These are phyloP conservation scores for Macrobrachium nipponense DNA, from an alignment of 1,140 invertebrate species.

Conservation along the genomic window DNA sequence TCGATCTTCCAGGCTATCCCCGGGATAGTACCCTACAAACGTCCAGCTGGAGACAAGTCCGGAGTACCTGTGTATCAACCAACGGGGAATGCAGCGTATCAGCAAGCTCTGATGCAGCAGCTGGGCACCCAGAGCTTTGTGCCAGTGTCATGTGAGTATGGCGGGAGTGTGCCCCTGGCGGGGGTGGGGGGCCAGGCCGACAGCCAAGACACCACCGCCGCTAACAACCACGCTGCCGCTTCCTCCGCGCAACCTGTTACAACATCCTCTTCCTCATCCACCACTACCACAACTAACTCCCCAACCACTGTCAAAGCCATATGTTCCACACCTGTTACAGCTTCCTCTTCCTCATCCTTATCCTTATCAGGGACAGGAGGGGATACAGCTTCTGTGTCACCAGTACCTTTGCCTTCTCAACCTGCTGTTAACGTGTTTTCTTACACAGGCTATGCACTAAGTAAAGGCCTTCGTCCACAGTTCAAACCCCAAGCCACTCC, in stretches of 20 bases:
- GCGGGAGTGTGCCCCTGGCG: slow-evolving; percentile 53
- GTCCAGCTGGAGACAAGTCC: slow-evolving; percentile 93
- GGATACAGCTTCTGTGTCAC: slow-evolving; percentile 33
- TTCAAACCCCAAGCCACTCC: slow-evolving; percentile 59
- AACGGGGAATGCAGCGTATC: slow-evolving; percentile 79
- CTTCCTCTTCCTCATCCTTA: slow-evolving; percentile 53
- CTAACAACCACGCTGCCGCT: slow-evolving; percentile 62
- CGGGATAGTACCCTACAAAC: slow-evolving; percentile 92
- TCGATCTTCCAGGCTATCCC: slow-evolving; percentile 84
- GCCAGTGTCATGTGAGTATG: slow-evolving; percentile 72
- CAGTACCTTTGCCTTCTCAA: slow-evolving; percentile 48
- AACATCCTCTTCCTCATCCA: slow-evolving; percentile 51
- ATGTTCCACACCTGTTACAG: slow-evolving; percentile 53
- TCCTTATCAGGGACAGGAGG: slow-evolving; percentile 53
- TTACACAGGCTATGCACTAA: slow-evolving; percentile 83
- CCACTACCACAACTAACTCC: slow-evolving; percentile 63
- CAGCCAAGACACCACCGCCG: slow-evolving; percentile 67
- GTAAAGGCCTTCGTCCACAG: slow-evolving; percentile 69
- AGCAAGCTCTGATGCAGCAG: slow-evolving; percentile 86
- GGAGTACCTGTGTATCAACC: slow-evolving; percentile 96
- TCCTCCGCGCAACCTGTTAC: slow-evolving; percentile 68
- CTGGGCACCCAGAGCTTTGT: slow-evolving; percentile 83
- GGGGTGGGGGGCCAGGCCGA: slow-evolving; percentile 65
- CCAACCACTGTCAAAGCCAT: slow-evolving; percentile 53
- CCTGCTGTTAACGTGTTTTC: slow-evolving; percentile 75